phyloP scores from a whole-genome alignment of 2,113 vertebrate genomes.

The Terrapene triunguis region DNA sequence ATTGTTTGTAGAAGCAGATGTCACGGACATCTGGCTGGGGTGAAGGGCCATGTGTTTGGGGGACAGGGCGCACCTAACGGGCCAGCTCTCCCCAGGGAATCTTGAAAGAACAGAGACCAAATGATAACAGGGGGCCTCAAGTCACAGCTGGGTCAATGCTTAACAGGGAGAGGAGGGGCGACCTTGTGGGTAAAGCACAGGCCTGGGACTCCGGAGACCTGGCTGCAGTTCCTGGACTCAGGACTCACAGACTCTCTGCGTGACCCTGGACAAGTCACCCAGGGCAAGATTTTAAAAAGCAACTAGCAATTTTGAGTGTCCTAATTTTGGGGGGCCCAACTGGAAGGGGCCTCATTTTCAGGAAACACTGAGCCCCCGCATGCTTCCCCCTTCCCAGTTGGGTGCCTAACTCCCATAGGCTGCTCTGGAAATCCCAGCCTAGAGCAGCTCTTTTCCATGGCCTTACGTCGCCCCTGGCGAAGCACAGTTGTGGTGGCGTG shows the following conservation, averaged over 20 bases:
- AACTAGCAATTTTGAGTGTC: neutral
- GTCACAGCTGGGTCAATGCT: neutral
- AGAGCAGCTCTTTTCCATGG: neutral
- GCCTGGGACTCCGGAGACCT: neutral
- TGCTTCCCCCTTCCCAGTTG: no score
- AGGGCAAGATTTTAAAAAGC: neutral
- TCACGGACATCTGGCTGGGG: neutral
- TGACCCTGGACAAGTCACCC: neutral
- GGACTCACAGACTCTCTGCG: neutral
- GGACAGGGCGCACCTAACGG: no score
- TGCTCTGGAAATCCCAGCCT: neutral
- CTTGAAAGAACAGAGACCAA: neutral
- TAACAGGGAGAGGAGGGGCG: neutral
- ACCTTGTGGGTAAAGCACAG: neutral
- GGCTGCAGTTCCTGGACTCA: neutral
- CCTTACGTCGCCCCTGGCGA: neutral
- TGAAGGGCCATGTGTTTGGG: neutral
- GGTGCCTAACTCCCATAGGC: neutral
- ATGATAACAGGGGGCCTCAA: neutral
- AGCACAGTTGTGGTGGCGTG: neutral
- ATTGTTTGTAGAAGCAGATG: neutral
- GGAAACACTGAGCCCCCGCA: neutral
- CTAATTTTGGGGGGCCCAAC: neutral
- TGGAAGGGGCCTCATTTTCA: neutral
- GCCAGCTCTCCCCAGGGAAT: neutral